Conservation (phyloP, 2,888 invertebrate genomes). For the Lochmaea capreae region DNA sequence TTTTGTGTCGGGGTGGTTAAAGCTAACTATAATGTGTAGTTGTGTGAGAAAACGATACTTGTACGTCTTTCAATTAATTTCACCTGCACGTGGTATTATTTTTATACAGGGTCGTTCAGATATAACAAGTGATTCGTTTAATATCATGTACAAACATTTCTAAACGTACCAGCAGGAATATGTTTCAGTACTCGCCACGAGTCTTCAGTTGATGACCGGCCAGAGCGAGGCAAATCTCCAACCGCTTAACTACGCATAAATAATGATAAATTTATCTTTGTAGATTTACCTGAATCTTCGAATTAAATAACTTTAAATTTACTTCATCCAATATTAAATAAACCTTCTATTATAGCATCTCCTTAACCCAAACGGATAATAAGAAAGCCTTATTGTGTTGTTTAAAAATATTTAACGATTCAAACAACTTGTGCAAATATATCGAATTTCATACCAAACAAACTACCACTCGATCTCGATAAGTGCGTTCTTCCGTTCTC, state of each 20-base stretch:
- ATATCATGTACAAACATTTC: no score
- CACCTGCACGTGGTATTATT: slow-evolving; percentile 11
- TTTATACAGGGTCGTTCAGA: neutral
- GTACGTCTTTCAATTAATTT: slow-evolving; percentile 27
- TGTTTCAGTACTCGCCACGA: no score
- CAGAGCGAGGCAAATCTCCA: no score
- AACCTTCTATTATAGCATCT: no score
- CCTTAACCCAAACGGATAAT: neutral
- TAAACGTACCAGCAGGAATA: no score
- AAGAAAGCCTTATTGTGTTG: neutral
- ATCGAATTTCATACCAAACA: neutral
- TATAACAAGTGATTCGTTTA: neutral
- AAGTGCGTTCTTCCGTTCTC: slow-evolving; percentile 57
- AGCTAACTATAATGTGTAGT: slow-evolving; percentile 17
- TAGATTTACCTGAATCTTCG: no score
- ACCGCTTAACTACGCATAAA: no score
- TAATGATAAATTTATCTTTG: no score
- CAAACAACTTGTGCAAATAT: neutral
- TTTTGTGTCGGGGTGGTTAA: slow-evolving; percentile 22
- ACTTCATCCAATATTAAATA: no score
- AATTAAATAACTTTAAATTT: no score
- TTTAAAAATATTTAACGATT: neutral
- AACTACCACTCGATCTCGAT: slow-evolving; percentile 25
- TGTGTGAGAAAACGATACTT: slow-evolving; percentile 20
- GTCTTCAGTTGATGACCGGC: no score